phyloP scores from a whole-genome alignment of 2,113 vertebrate genomes.

The Lonchura striata region DNA sequence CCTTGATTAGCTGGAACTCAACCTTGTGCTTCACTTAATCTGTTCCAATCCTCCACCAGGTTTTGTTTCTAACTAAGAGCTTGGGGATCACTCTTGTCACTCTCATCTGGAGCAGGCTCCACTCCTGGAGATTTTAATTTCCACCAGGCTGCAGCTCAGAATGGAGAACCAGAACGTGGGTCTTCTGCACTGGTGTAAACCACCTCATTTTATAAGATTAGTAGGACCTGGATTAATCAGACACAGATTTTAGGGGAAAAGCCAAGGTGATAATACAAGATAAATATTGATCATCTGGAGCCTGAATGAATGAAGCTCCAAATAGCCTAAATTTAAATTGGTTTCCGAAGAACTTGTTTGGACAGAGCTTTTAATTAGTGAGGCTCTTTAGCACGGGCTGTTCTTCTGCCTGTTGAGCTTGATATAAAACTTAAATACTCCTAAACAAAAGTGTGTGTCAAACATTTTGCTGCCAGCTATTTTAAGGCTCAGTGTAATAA shows the following conservation, averaged over 20 bases:
- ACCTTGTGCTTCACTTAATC: background rate
- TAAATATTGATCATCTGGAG: background rate
- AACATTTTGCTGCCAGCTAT: background rate
- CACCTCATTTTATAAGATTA: background rate
- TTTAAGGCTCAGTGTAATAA: background rate
- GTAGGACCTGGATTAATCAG: background rate
- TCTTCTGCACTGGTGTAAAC: background rate
- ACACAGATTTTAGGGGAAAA: background rate
- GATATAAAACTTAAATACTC: background rate
- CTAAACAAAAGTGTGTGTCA: background rate
- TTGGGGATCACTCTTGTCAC: background rate
- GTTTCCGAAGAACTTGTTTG: background rate
- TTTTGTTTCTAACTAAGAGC: background rate
- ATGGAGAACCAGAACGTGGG: background rate
- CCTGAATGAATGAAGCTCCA: background rate
- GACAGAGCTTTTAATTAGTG: background rate
- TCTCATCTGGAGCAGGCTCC: background rate
- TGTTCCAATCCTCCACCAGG: background rate
- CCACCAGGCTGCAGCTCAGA: background rate
- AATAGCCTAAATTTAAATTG: background rate
- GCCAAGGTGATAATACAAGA: background rate
- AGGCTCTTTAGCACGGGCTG: background rate
- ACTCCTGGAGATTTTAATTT: background rate
- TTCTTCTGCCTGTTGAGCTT: background rate
- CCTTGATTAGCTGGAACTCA: slow-evolving; percentile 39